phyloP scores from a whole-genome alignment of 1,140 invertebrate species.

The Glossosoma conforme region DNA sequence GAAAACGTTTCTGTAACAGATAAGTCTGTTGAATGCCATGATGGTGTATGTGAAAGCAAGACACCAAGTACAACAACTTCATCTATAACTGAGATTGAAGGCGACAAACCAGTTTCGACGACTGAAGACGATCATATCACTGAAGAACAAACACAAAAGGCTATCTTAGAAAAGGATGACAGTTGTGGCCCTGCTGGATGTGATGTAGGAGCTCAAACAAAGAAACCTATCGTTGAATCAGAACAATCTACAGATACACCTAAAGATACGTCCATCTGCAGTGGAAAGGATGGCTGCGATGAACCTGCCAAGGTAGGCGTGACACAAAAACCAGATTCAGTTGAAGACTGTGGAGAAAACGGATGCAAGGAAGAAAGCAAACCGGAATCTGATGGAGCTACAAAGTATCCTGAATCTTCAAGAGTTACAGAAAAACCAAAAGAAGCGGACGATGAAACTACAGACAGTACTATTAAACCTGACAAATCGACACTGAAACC shows the following conservation, averaged over 20 bases:
- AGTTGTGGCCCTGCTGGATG: neutral
- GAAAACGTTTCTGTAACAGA: too few relatives aligned
- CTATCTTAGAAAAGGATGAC: neutral
- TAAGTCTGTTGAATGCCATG: too few relatives aligned
- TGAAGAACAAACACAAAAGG: too few relatives aligned
- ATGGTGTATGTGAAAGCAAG: too few relatives aligned
- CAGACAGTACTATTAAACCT: too few relatives aligned
- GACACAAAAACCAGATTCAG: neutral
- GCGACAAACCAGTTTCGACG: too few relatives aligned
- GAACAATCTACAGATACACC: constrained; percentile 12
- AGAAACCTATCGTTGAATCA: neutral
- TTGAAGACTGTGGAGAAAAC: neutral
- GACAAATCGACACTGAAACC: too few relatives aligned
- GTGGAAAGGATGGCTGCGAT: neutral
- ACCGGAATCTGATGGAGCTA: constrained; percentile 4
- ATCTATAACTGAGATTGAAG: too few relatives aligned
- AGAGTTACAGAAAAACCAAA: constrained; percentile 3
- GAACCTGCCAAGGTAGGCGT: neutral
- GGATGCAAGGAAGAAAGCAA: constrained; percentile 1
- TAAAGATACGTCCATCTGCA: constrained; percentile 13
- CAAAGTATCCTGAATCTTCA: constrained; percentile 28
- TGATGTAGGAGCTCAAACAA: neutral
- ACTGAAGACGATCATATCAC: too few relatives aligned
- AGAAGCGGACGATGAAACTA: constrained; percentile 3
- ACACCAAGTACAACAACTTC: too few relatives aligned